Evolutionary conservation across 30 jellyfish, hydroid and myxozoan species (phyloP).

Genomic region (Hydractinia symbiolongicarpus): DNA sequence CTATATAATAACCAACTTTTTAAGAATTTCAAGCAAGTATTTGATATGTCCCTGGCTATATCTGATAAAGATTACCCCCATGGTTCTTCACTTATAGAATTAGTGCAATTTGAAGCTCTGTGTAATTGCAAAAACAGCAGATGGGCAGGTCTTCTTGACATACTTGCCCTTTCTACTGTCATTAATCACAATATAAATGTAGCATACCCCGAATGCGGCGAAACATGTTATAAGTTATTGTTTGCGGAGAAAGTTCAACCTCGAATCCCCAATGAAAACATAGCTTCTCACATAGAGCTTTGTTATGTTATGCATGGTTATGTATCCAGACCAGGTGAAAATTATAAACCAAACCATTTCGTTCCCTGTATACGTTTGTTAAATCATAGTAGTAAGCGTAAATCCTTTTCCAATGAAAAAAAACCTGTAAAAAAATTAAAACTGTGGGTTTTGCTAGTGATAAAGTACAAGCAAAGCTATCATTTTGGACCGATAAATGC

Average conservation of each 20-base stretch:
- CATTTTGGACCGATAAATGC: constrained; percentile 7
- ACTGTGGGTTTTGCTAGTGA: too few species aligned
- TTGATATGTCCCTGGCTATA: too few species aligned
- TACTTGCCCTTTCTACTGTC: neutral
- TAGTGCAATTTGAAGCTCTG: constrained; percentile 1
- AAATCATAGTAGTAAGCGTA: too few species aligned
- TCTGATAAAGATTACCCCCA: too few species aligned
- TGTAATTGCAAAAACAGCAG: constrained; percentile 1
- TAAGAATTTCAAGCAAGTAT: too few species aligned
- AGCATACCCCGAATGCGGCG: neutral
- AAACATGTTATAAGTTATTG: neutral
- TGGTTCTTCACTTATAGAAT: too few species aligned
- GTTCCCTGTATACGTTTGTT: neutral
- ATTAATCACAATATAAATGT: neutral
- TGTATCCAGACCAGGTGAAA: neutral
- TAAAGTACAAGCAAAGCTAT: constrained; percentile 15
- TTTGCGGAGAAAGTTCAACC: neutral
- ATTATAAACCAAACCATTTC: neutral
- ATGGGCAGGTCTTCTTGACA: neutral
- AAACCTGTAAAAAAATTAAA: neutral
- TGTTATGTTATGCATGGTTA: neutral
- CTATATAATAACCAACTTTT: too few species aligned
- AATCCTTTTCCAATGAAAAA: neutral
- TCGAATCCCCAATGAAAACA: neutral
- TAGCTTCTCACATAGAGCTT: neutral